Evolutionary conservation across 2,888 invertebrate genomes (phyloP), one percentile per base, ranked within the genome.

Genomic region (Agrotis ipsilon): DNA sequence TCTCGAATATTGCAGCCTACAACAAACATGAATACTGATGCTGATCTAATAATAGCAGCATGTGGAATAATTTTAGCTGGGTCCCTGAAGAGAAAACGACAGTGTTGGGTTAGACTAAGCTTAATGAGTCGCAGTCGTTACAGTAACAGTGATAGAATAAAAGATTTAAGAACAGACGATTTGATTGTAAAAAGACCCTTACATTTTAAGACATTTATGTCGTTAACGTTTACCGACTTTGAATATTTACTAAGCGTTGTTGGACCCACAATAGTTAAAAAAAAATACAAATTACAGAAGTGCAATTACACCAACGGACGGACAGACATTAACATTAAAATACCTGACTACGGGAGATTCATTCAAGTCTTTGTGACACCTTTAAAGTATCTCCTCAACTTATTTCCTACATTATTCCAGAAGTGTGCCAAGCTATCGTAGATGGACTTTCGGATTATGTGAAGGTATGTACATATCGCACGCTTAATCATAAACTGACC

Each of bases 181-280:
- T 72, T 78, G 78, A 64, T 78, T 78, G 66, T 78, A 68, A 11
- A 75, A 55, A 78, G 48, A 46, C 75, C 78, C 68, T 43, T 51
- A 62, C 49, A 62, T 62, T 62, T 62, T 62, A 62, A 21, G 51
- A 62, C 51, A 62, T 80, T 81, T 59, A 69, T 80, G 80, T 72
- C 69, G 48, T 68, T 71, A 76, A 80, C 80, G 52, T 55, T 43
- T 78, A 76, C 78, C 74, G 74, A 83, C 66, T 81, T 72, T 68
- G 81, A 84, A 83, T 75, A 80, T 84, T 76, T 84, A 76, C 51
- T 81, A 54, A 81, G 60, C 59, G 77, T 81, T 74, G 82, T 83
- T 81, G 79, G 78, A 51, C 81, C 69, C 27, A 81, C 19, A 83
- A 83, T 82, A 77, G 71, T 64, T 74, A 82, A 82, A 79, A 64